Percentiles rank a stretch among this genome's conserved stretches.
These are phyloP conservation scores for Melanostigma gelatinosum DNA, from an alignment of 2,113 vertebrate species.

Conservation along the genomic window DNA sequence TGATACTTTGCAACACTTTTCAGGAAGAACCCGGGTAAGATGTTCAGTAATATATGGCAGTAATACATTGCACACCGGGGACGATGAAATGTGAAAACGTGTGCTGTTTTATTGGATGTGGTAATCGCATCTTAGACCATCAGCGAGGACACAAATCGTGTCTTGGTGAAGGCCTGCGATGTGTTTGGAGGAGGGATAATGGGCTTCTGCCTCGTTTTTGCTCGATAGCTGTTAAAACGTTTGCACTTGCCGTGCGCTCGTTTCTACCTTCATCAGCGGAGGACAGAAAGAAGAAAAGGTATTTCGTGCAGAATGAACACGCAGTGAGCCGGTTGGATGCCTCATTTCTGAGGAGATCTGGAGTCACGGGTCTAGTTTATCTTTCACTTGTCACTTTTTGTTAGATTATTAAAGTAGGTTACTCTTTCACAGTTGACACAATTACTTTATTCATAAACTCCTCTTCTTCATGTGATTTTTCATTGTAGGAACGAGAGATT, in stretches of 20 bases:
- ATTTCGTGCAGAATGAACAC: slow-evolving; percentile 35
- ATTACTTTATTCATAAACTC: neutral
- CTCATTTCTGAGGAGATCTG: neutral
- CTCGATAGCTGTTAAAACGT: slow-evolving; percentile 45
- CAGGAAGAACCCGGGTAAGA: neutral
- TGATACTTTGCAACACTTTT: neutral
- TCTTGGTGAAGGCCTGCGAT: slow-evolving; percentile 41
- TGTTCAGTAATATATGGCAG: neutral
- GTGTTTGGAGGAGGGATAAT: slow-evolving; percentile 66
- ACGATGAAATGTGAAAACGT: slow-evolving; percentile 63
- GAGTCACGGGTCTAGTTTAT: neutral
- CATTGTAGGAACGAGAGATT: neutral
- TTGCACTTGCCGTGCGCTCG: slow-evolving; percentile 29
- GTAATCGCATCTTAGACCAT: slow-evolving; percentile 59
- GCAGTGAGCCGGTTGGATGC: slow-evolving; percentile 12
- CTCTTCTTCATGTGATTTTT: neutral
- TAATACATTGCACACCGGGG: slow-evolving; percentile 17
- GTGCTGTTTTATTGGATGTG: slow-evolving; percentile 54
- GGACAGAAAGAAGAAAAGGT: neutral
- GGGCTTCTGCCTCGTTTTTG: slow-evolving; percentile 52
- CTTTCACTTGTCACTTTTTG: neutral
- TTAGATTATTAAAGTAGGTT: neutral
- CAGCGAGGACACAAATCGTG: slow-evolving; percentile 54
- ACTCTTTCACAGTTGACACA: slow-evolving; percentile 3
- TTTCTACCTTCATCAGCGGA: slow-evolving; percentile 22